Base-by-base conservation (phyloP, 2,113 vertebrate genomes). In the Chaenocephalus aceratus region DNA sequence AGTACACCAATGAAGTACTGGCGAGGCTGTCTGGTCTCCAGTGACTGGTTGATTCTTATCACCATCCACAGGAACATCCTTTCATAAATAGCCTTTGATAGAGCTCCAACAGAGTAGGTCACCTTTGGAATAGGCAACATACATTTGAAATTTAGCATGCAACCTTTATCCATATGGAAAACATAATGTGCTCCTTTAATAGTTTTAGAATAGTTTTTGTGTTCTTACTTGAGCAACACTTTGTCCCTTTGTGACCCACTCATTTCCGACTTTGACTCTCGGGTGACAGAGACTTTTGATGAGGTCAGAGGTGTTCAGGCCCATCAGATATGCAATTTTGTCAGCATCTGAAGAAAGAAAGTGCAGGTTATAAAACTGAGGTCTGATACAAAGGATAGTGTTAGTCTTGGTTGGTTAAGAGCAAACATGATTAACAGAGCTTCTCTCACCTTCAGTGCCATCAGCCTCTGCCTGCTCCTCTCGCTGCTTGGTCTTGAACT, bases 231-330 rank as follows among this genome's bases (percentile, higher is more conserved):
- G 97, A 64, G 96, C 95, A 18, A 98, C 95, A 91, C 86, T 98
- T 85, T 97, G 97, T 45, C 97, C 96, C 91, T 97, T 97, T 44
- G 97, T 97, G 91, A 97, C 97, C 80, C 95, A 97, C 77, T 98
- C 96, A 5, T 97, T 97, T 63, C 97, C 96, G 0, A 98, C 97
- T 94, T 97, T 98, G 72, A 97, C 96, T 58, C 97, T 92, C 10
- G 97, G 97, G 61, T 95, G 96, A 84, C 95, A 96, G 41, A 97
- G 91, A 85, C 95, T 95, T 90, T 97, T 97, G 67, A 97, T 94
- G 91, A 97, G 94, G 87, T 97, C 96, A 21, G 97, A 96, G 72
- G 96, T 96, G 89, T 98, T 97, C 80, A 97, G 92, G 60, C 96
- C 96, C 95, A 96, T 97, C 83, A 97, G 83, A 86, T 97, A 97